These are phyloP conservation scores for Arvicanthis niloticus DNA, from an alignment of 2,113 vertebrate species.

Conservation along the genomic window DNA sequence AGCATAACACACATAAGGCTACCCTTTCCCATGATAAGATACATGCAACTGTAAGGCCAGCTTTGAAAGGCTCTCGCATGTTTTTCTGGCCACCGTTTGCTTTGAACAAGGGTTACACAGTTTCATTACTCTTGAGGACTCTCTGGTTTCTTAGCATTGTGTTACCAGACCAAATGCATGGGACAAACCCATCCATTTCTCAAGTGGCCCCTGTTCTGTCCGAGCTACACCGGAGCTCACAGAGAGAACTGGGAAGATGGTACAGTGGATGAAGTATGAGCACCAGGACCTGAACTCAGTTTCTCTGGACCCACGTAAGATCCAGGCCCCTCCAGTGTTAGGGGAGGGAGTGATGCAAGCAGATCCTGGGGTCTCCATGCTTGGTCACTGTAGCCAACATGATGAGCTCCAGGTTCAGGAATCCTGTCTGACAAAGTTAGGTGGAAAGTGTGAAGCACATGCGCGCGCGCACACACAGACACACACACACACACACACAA, in stretches of 20 bases:
- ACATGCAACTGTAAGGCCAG: neutral
- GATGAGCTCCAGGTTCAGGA: neutral
- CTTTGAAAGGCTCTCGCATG: neutral
- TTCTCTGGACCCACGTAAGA: neutral
- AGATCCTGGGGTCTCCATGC: neutral
- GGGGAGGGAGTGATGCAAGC: neutral
- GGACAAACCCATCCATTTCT: neutral
- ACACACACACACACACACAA: neutral
- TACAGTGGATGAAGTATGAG: too few species aligned
- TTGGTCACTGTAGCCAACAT: neutral
- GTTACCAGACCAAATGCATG: neutral
- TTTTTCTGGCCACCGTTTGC: neutral
- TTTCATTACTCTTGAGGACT: neutral
- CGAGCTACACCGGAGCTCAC: neutral
- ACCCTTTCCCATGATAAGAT: neutral
- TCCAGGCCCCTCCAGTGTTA: neutral
- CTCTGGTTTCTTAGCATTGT: neutral
- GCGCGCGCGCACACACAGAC: too few species aligned
- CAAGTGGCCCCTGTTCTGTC: rapidly evolving
- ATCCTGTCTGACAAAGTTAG: neutral
- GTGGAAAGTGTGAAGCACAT: neutral
- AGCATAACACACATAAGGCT: neutral
- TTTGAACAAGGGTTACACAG: neutral
- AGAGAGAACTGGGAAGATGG: neutral
- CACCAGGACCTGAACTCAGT: neutral